These are phyloP conservation scores for Dipodomys merriami DNA, from an alignment of 2,113 vertebrate species.

Conservation along the genomic window DNA sequence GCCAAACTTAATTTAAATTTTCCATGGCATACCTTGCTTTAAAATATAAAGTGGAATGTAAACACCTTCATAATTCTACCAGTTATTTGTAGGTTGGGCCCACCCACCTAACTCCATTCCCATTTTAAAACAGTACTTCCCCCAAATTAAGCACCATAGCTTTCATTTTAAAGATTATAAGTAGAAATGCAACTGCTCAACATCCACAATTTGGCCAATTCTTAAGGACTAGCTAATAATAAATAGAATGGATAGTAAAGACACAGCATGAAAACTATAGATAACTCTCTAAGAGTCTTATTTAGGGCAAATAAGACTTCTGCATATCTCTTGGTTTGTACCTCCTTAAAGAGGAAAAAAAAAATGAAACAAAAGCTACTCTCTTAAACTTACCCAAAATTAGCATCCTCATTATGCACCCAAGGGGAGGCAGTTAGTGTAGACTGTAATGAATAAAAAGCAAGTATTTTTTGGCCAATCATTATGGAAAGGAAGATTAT, in stretches of 20 bases:
- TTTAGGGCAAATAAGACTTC: not conserved
- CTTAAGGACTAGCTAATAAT: not conserved
- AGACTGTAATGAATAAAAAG: conserved; percentile 23
- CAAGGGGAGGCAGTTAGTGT: conserved; percentile 1
- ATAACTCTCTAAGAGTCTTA: not conserved
- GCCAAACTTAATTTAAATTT: conserved; percentile 71
- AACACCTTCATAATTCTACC: conserved; percentile 38
- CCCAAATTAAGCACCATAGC: conserved; percentile 9
- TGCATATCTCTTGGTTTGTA: not conserved
- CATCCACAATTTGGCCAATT: not conserved
- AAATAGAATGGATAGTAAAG: conserved; percentile 18
- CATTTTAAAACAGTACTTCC: conserved; percentile 36
- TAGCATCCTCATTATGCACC: not conserved
- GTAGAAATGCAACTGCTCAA: not conserved
- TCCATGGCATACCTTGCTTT: conserved; percentile 65
- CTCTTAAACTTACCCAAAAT: not conserved
- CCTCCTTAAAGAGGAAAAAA: conserved; percentile 15
- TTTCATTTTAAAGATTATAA: conserved; percentile 41
- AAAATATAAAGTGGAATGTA: conserved; percentile 72
- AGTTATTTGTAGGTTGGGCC: conserved; percentile 51
- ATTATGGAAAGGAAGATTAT: conserved; percentile 3
- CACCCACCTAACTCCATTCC: conserved; percentile 7
- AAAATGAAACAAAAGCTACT: not conserved
- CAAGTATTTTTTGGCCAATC: conserved; percentile 1
- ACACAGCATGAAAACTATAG: not conserved